phyloP scores from a whole-genome alignment of 2,888 invertebrate species.

The Clunio marinus region DNA sequence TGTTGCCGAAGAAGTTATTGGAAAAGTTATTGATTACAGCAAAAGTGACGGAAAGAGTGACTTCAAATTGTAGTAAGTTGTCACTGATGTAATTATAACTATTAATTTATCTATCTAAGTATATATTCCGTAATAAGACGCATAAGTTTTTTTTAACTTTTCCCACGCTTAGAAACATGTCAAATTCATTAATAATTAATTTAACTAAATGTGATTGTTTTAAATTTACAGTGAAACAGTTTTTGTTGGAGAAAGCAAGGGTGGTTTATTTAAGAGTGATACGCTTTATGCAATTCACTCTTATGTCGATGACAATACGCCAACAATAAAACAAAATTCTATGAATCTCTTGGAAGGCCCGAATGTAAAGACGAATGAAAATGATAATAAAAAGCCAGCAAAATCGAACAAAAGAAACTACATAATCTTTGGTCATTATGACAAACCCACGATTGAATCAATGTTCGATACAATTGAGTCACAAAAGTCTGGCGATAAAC shows the following conservation, averaged over 20 bases:
- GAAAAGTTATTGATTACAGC: slow-evolving; percentile 62
- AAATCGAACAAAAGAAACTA: slow-evolving; percentile 1
- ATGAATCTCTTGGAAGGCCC: slow-evolving; percentile 42
- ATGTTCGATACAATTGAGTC: neutral
- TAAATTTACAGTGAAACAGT: slow-evolving; percentile 71
- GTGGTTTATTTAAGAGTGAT: slow-evolving; percentile 63
- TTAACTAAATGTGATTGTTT: slow-evolving; percentile 12
- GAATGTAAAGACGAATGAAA: slow-evolving; percentile 44
- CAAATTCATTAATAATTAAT: neutral
- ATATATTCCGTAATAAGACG: neutral
- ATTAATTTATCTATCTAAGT: slow-evolving; percentile 19
- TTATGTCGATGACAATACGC: slow-evolving; percentile 83
- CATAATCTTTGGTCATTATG: slow-evolving; percentile 62
- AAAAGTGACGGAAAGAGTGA: slow-evolving; percentile 59
- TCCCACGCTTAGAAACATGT: neutral
- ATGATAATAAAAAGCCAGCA: neutral
- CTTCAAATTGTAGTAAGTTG: slow-evolving; percentile 60
- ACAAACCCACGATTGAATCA: slow-evolving; percentile 60
- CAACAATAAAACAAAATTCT: slow-evolving; percentile 62
- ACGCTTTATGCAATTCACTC: slow-evolving; percentile 79
- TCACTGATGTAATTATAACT: slow-evolving; percentile 38
- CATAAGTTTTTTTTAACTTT: no score
- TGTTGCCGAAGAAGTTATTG: slow-evolving; percentile 76
- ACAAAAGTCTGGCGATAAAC: neutral
- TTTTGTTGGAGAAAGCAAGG: slow-evolving; percentile 82